Percentiles rank a stretch among this genome's conserved stretches.
These are phyloP conservation scores for Albula goreensis DNA, from an alignment of 2,113 vertebrate species.

Conservation along the genomic window DNA sequence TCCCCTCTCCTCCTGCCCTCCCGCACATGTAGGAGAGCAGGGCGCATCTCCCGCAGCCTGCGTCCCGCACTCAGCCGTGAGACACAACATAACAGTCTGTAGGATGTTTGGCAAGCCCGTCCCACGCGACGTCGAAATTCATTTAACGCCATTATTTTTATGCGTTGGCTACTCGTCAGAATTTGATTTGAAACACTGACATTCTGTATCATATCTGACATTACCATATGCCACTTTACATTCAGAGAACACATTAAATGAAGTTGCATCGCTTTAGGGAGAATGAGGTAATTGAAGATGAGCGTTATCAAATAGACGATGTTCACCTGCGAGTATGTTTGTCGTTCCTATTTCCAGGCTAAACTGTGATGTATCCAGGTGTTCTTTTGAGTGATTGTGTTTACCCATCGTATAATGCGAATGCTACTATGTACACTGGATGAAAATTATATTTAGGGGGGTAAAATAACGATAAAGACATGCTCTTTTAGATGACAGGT, in stretches of 20 bases:
- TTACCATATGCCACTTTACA: not conserved
- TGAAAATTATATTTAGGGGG: too few species aligned
- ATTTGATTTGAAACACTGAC: not conserved
- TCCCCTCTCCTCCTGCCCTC: not conserved
- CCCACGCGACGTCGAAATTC: not conserved
- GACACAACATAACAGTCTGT: not conserved
- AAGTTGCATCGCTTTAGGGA: too few species aligned
- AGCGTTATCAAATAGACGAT: too few species aligned
- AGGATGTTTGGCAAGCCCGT: not conserved
- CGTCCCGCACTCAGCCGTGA: not conserved
- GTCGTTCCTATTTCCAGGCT: too few species aligned
- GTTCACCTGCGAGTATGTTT: too few species aligned
- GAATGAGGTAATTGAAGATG: too few species aligned
- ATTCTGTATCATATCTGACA: not conserved
- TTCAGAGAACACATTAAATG: not conserved
- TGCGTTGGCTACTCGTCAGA: not conserved
- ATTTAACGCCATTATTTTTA: not conserved
- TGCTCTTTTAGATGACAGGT: too few species aligned
- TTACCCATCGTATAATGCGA: too few species aligned
- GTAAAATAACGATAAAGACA: too few species aligned
- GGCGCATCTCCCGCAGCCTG: not conserved
- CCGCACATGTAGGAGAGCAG: not conserved
- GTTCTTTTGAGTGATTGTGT: too few species aligned
- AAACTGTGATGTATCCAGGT: too few species aligned
- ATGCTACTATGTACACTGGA: too few species aligned